phyloP scores from a whole-genome alignment of 2,888 invertebrate genomes.

The Drosophila aldrichi region DNA sequence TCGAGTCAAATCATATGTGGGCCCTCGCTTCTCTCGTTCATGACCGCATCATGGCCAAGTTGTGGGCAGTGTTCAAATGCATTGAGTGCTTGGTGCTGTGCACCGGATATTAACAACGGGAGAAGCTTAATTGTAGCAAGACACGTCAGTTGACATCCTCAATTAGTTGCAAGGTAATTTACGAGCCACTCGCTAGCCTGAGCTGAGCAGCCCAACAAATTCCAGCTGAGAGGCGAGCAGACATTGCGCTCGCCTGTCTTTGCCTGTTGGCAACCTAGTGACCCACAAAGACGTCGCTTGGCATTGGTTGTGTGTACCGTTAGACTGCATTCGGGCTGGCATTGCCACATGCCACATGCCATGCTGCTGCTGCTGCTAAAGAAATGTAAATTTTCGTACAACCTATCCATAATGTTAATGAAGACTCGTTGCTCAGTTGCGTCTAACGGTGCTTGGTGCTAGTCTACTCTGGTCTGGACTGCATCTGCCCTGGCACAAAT shows the following conservation, averaged over 20 bases:
- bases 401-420: conserved; percentile 74
- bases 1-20: conserved; percentile 39
- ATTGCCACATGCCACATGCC: conserved; percentile 44
- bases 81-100: conserved; percentile 7
- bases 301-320: conserved; percentile 65
- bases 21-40: conserved; percentile 30
- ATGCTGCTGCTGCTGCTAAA: conserved; percentile 35
- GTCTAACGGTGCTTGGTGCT: conserved; percentile 44
- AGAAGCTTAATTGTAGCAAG: conserved; percentile 58
- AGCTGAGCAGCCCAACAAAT: conserved; percentile 32
- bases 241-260: conserved; percentile 39
- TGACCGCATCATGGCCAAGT: conserved; percentile 52
- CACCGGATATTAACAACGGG: conserved; percentile 42
- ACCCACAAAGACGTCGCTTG: conserved; percentile 62
- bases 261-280: conserved; percentile 66
- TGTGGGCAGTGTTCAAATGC: conserved; percentile 27
- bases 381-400: conserved; percentile 57
- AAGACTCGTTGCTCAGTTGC: conserved; percentile 33
- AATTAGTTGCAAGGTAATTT: conserved; percentile 70
- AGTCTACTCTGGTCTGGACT: conserved; percentile 10
- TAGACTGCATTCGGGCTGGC: conserved; percentile 59
- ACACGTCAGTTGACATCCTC: conserved; percentile 75
- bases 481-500: conserved; percentile 47
- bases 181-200: conserved; percentile 45
- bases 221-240: conserved; percentile 6